phyloP scores from a whole-genome alignment of 2,888 invertebrate species.

The Ptychoptera albimana region DNA sequence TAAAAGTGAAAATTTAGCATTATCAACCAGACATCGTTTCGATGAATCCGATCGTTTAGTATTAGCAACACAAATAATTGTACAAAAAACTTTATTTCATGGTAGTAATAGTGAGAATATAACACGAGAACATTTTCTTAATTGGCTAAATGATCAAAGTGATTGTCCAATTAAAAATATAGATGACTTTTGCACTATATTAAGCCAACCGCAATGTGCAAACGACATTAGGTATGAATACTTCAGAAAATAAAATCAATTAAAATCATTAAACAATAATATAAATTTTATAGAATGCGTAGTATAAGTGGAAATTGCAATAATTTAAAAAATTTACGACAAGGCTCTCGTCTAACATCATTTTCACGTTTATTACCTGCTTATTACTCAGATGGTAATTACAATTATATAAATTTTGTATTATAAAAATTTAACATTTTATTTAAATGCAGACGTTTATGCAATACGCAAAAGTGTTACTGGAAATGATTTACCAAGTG shows the following conservation, averaged over 20 bases:
- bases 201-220: not conserved
- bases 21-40: not conserved
- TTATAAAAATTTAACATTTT: too few species aligned
- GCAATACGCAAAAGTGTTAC: constrained; percentile 44
- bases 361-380: constrained; percentile 29
- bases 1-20: too few species aligned
- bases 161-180: not conserved
- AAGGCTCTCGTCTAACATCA: constrained; percentile 11
- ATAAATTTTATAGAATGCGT: constrained; percentile 26
- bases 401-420: too few species aligned
- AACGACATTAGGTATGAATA: not conserved
- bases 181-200: not conserved
- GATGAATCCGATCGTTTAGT: constrained; percentile 3
- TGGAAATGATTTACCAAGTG: constrained; percentile 49
- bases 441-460: constrained; percentile 18
- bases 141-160: constrained; percentile 1
- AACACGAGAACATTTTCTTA: not conserved
- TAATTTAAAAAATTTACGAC: constrained; percentile 11
- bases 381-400: constrained; percentile 30
- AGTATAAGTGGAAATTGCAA: constrained; percentile 13
- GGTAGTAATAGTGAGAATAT: too few species aligned
- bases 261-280: too few species aligned
- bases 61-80: not conserved
- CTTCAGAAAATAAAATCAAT: too few species aligned
- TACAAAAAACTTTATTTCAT: too few species aligned